phyloP scores from a whole-genome alignment of 2,113 vertebrate species.

The Vulpes vulpes region DNA sequence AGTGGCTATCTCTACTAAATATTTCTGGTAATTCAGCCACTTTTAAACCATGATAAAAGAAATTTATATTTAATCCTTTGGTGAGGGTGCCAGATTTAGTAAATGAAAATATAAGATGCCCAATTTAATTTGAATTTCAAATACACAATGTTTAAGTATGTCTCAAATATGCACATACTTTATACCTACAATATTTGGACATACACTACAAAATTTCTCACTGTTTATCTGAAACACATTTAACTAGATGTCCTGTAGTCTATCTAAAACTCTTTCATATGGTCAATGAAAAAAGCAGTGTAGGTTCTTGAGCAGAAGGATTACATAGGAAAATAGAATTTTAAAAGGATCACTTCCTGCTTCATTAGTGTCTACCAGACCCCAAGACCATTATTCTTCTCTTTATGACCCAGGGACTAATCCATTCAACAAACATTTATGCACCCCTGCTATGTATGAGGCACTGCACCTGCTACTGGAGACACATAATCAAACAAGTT shows the following conservation, averaged over 20 bases:
- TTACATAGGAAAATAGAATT: neutral
- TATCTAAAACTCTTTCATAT: neutral
- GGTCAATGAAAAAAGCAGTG: neutral
- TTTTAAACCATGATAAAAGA: conserved; percentile 16
- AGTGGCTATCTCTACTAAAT: neutral
- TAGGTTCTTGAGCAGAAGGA: neutral
- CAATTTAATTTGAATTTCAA: conserved; percentile 39
- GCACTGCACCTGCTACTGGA: neutral
- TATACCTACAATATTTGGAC: neutral
- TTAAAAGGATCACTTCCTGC: neutral
- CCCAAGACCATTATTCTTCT: neutral
- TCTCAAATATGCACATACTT: neutral
- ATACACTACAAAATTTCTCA: neutral
- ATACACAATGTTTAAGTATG: neutral
- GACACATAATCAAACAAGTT: neutral
- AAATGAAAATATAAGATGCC: neutral
- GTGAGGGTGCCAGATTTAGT: neutral
- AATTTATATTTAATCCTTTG: neutral
- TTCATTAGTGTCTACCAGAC: neutral
- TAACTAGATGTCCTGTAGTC: neutral
- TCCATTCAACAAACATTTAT: neutral
- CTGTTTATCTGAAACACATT: neutral
- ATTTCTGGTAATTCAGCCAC: neutral
- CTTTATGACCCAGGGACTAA: neutral
- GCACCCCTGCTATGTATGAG: neutral